Evolutionary conservation across 2,797 vertebrate genomes (phyloP), one percentile per base, ranked within the genome.

Genomic region (Vultur gryphus): DNA sequence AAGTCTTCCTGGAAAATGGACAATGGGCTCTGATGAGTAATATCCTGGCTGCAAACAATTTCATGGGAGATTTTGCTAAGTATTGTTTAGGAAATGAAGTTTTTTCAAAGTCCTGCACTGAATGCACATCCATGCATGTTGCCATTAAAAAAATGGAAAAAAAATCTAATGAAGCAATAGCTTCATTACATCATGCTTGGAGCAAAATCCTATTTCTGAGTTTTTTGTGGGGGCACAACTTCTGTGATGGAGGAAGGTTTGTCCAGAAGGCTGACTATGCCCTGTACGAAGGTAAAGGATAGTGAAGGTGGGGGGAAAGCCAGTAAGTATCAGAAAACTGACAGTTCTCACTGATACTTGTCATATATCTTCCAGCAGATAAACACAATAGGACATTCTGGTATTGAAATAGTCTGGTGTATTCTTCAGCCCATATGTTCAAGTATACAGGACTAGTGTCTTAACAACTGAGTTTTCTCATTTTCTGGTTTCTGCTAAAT

Each of bases 1-100:
- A 70, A 78, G 24, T 44, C 79, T 61, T 94, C 73, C 89, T 81
- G 69, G 91, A 94, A 96, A 92, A 87, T 57, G 88, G 91, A 82
- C 55, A 85, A 35, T 71, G 43, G 49, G 19, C 26, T 89, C 67
- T 61, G 78, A 89, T 87, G 71, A 96, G 87, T 87, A 89, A 89
- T 88, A 88, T 54, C 64, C 77, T 81, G 69, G 46, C 44, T 91
- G 81, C 65, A 93, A 84, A 72, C 35, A 91, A 65, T 67, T 93
- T 87, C 51, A 52, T 87, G 19, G 46, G 75, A 85, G 80, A 57
- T 49, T 92, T 71, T 85, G 16, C 25, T 52, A 87, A 49, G 31
- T 66, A 67, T 55, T 72, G 5, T 67, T 85, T 90, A 85, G 44
- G 23, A 84, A 93, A 92, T 77, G 3, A 79, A 70, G 8, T 25